A percentile compares a stretch with the other conserved stretches of the same genome.
These are phyloP conservation scores for Caiman crocodilus DNA, from an alignment of 2,797 vertebrate species.

Conservation along the genomic window DNA sequence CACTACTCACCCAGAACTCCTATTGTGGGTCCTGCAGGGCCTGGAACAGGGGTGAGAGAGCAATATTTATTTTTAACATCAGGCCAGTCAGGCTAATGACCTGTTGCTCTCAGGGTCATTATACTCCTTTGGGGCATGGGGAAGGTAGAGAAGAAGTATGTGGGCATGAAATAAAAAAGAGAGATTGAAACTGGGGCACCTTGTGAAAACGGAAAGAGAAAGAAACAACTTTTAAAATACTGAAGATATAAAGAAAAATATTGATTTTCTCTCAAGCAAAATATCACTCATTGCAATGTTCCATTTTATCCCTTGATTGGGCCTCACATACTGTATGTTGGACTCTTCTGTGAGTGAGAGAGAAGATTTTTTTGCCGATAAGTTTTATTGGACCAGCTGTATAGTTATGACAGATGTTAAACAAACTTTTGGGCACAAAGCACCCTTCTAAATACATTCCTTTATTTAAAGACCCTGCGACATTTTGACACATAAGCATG, in stretches of 20 bases:
- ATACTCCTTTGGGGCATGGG: not conserved
- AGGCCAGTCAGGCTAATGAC: not conserved
- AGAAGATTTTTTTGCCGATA: not conserved
- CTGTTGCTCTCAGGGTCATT: not conserved
- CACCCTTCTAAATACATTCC: not conserved
- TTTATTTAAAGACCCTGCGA: not conserved
- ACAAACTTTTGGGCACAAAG: not conserved
- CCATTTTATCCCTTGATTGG: not conserved
- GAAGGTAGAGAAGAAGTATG: rapidly evolving
- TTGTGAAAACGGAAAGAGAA: not conserved
- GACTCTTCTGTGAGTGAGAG: not conserved
- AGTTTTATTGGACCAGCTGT: not conserved
- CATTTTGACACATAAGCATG: rapidly evolving
- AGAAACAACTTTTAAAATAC: not conserved
- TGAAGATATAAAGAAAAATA: not conserved
- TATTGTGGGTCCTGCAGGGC: not conserved
- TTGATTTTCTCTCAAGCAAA: not conserved
- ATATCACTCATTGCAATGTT: no score
- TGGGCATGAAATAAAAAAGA: not conserved
- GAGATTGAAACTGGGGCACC: not conserved
- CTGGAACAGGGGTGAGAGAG: rapidly evolving
- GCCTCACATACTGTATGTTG: not conserved
- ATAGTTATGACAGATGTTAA: not conserved
- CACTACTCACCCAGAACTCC: not conserved
- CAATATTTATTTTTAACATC: not conserved